These are phyloP conservation scores for Frankliniella intonsa DNA, from an alignment of 2,888 invertebrate species.

Conservation along the genomic window DNA sequence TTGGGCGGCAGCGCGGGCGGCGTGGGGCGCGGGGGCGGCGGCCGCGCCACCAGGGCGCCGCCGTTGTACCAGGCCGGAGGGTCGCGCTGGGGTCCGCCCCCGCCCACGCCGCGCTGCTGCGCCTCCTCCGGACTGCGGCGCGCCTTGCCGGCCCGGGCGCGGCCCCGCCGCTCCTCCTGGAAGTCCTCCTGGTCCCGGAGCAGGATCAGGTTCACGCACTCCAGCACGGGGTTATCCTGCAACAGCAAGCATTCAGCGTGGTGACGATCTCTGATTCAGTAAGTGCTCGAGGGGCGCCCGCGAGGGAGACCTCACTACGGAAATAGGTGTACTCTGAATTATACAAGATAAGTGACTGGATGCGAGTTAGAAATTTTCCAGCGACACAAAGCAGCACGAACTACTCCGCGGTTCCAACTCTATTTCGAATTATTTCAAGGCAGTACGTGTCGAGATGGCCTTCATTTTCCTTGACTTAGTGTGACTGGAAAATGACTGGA, in stretches of 20 bases:
- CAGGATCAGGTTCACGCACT: slow-evolving; percentile 80
- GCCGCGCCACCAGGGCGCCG: neutral
- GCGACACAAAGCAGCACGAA: too few relatives aligned
- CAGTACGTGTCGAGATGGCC: too few relatives aligned
- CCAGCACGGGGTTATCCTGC: slow-evolving; percentile 76
- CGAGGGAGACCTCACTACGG: too few relatives aligned
- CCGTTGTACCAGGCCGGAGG: neutral
- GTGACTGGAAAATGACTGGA: too few relatives aligned
- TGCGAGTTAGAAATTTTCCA: too few relatives aligned
- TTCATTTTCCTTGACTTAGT: too few relatives aligned
- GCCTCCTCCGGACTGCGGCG: neutral
- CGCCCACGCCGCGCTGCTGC: neutral
- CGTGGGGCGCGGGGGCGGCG: neutral
- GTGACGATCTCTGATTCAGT: too few relatives aligned
- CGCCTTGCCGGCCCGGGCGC: slow-evolving; percentile 48
- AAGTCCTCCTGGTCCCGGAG: slow-evolving; percentile 63
- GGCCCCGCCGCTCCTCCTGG: slow-evolving; percentile 42
- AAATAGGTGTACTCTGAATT: too few relatives aligned
- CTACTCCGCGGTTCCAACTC: too few relatives aligned
- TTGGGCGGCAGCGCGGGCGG: slow-evolving; percentile 76
- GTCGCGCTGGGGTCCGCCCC: neutral
- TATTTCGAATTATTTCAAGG: too few relatives aligned
- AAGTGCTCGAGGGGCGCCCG: too few relatives aligned
- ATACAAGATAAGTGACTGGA: too few relatives aligned
- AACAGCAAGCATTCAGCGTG: slow-evolving; percentile 44